Evolutionary conservation across 2,888 invertebrate species (phyloP).

Genomic region (Lasioglossum figueresi): DNA sequence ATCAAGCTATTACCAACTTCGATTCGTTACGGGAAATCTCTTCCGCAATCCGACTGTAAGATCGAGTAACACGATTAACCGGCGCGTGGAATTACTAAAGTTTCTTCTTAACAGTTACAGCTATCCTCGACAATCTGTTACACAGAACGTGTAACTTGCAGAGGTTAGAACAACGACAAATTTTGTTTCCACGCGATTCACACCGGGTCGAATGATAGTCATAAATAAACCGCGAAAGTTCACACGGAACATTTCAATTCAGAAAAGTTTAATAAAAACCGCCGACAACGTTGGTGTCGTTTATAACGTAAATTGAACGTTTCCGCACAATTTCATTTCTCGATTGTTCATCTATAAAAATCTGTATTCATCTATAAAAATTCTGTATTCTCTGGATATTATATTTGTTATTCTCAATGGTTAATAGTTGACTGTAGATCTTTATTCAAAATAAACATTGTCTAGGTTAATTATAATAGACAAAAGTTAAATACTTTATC

Average conservation of each 20-base stretch:
- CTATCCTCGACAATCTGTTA: constrained; percentile 28
- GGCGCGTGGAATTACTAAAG: not conserved
- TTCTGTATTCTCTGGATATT: too few relatives aligned
- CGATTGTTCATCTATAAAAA: too few relatives aligned
- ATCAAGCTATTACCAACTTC: constrained; percentile 11
- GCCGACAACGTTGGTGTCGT: not conserved
- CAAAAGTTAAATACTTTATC: too few relatives aligned
- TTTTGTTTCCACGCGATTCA: not conserved
- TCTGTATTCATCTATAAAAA: too few relatives aligned
- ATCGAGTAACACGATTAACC: constrained; percentile 9
- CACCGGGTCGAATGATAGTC: not conserved
- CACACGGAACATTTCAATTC: not conserved
- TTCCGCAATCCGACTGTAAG: constrained; percentile 11
- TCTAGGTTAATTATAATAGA: too few relatives aligned
- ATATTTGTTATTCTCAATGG: too few relatives aligned
- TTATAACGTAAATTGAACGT: not conserved
- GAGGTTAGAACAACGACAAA: not conserved
- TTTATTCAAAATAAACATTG: too few relatives aligned
- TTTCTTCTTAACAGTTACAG: constrained; percentile 7
- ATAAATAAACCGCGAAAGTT: not conserved
- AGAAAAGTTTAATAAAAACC: not conserved
- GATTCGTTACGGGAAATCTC: constrained; percentile 8
- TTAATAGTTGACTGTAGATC: too few relatives aligned
- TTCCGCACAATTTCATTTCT: not conserved
- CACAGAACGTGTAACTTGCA: not conserved